A percentile compares a stretch with the other conserved stretches of the same genome.
phyloP scores from a whole-genome alignment of 2,113 vertebrate genomes.

The Varanus komodoensis region DNA sequence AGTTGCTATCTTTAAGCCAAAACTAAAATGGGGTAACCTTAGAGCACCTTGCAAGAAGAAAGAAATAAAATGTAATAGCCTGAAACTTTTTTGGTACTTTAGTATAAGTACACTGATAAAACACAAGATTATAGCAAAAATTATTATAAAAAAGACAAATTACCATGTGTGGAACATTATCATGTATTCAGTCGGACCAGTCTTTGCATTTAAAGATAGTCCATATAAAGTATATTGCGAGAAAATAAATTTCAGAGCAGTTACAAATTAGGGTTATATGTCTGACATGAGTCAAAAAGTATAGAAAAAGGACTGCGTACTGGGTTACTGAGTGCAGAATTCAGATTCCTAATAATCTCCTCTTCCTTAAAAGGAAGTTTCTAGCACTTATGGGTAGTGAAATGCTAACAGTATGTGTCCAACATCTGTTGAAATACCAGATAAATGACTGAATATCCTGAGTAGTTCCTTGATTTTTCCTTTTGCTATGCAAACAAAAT shows the following conservation, averaged over 20 bases:
- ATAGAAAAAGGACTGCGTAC: too few species aligned
- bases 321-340: too few species aligned
- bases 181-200: too few species aligned
- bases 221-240: background rate
- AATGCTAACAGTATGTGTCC: background rate
- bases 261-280: too few species aligned
- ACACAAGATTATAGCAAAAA: background rate
- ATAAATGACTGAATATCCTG: background rate
- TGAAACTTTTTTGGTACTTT: background rate
- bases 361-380: background rate
- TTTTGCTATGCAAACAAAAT: background rate
- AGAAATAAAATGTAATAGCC: background rate
- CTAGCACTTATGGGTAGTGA: background rate
- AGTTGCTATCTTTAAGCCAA: background rate
- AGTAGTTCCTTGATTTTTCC: background rate
- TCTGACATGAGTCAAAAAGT: too few species aligned
- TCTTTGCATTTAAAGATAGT: background rate
- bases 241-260: background rate
- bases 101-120: background rate
- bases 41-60: background rate
- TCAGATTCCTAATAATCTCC: too few species aligned
- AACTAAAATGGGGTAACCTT: background rate
- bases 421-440: background rate
- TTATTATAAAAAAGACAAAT: background rate
- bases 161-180: background rate